These are phyloP conservation scores for Rhagoletis zephyria DNA, from an alignment of 1,140 invertebrate species.

Conservation along the genomic window DNA sequence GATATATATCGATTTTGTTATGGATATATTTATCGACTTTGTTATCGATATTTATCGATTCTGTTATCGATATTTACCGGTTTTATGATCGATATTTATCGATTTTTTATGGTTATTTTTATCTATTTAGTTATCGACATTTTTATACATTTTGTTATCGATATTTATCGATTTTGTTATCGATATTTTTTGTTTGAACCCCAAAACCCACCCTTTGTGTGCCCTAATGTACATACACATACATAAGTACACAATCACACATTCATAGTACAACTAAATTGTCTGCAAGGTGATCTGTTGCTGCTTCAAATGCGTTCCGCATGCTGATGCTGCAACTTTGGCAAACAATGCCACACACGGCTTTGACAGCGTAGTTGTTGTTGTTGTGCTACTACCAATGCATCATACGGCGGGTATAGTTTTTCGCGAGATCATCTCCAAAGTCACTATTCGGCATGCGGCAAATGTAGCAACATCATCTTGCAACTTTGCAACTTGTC, in stretches of 20 bases:
- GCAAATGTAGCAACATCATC: constrained; percentile 19
- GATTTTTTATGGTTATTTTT: too few relatives aligned
- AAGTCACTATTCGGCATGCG: not conserved
- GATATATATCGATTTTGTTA: too few relatives aligned
- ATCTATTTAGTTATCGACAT: too few relatives aligned
- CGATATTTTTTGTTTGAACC: too few relatives aligned
- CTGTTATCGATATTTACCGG: too few relatives aligned
- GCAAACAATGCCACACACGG: not conserved
- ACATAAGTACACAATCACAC: not conserved
- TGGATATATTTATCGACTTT: too few relatives aligned
- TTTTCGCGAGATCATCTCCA: constrained; percentile 7
- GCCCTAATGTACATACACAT: not conserved
- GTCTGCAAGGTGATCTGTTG: constrained; percentile 15
- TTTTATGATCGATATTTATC: too few relatives aligned
- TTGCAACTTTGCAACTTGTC: not conserved
- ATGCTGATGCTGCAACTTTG: constrained; percentile 7
- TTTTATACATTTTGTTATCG: too few relatives aligned
- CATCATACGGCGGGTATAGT: not conserved
- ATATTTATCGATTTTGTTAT: too few relatives aligned
- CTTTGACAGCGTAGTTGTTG: not conserved
- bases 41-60: too few relatives aligned
- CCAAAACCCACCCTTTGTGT: too few relatives aligned
- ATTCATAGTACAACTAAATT: not conserved
- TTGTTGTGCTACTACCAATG: not conserved
- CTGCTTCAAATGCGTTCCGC: constrained; percentile 26